These are phyloP conservation scores for Basileuterus tristriatus DNA, from an alignment of 2,797 vertebrate species.

Conservation along the genomic window DNA sequence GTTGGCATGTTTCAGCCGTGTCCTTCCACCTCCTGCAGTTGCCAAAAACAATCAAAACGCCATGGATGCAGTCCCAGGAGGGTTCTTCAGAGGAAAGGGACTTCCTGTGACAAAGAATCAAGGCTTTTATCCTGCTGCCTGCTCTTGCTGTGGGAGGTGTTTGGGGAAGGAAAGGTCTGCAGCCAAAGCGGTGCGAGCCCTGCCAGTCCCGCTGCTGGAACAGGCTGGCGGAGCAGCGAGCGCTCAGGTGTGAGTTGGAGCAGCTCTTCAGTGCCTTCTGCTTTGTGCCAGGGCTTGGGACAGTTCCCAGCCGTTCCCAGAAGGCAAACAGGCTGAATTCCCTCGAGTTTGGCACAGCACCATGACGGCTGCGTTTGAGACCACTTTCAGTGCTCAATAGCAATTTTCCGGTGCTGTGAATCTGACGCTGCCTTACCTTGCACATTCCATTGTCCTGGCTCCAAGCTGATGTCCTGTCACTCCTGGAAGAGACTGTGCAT, in stretches of 20 bases:
- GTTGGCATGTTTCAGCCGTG: not conserved
- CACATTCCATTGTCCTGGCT: not conserved
- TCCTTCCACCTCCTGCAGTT: not conserved
- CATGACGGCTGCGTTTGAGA: not conserved
- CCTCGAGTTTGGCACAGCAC: not conserved
- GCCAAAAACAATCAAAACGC: not conserved
- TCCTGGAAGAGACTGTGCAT: not conserved
- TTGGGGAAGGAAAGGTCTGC: not conserved
- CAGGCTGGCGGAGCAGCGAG: not conserved
- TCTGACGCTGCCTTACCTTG: not conserved
- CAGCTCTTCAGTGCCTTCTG: not conserved
- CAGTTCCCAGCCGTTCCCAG: not conserved
- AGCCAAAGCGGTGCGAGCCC: not conserved
- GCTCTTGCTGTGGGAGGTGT: not conserved
- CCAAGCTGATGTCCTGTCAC: not conserved
- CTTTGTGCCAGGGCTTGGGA: not conserved
- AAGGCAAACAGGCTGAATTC: not conserved
- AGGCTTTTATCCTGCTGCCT: not conserved
- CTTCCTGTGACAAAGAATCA: slow-evolving; percentile 6
- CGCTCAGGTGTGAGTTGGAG: not conserved
- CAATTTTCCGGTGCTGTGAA: slow-evolving; percentile 15
- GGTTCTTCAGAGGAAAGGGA: not conserved
- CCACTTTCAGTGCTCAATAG: not conserved
- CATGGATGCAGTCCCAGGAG: not conserved
- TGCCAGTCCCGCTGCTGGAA: slow-evolving; percentile 7